phyloP scores from a whole-genome alignment of 2,113 vertebrate genomes.

The Sorex fumeus region DNA sequence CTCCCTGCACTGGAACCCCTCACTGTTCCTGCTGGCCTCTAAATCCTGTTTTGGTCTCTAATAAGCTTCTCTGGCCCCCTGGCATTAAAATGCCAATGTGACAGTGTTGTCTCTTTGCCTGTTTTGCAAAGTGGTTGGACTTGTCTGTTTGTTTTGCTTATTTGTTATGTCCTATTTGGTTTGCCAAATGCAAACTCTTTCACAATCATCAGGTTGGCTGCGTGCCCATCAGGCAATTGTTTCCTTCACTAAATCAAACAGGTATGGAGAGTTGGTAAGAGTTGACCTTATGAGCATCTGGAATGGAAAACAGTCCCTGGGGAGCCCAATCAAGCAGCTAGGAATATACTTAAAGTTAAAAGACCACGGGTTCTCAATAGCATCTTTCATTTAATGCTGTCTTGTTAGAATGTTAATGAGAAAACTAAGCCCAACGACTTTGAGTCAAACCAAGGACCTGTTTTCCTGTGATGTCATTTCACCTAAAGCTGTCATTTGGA shows the following conservation, averaged over 20 bases:
- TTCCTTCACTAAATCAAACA: neutral
- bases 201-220: neutral
- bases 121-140: neutral
- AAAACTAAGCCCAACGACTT: too few species aligned
- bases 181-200: slow-evolving; percentile 49
- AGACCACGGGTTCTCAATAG: too few species aligned
- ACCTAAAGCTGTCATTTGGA: too few species aligned
- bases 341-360: too few species aligned
- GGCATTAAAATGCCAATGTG: neutral
- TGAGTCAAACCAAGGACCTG: too few species aligned
- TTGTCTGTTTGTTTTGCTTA: neutral
- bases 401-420: too few species aligned
- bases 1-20: neutral
- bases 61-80: neutral
- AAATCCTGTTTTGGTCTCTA: neutral
- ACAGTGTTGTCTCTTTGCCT: neutral
- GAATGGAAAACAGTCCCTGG: neutral
- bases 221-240: neutral
- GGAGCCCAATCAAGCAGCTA: neutral
- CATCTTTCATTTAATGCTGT: too few species aligned
- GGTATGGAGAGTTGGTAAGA: neutral
- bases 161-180: neutral
- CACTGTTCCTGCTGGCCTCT: neutral
- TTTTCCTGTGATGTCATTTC: too few species aligned
- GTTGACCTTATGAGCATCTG: neutral